A percentile compares a stretch with the other conserved stretches of the same genome.
phyloP scores from a whole-genome alignment of 2,888 invertebrate species.

The Eugnorisma glareosa region DNA sequence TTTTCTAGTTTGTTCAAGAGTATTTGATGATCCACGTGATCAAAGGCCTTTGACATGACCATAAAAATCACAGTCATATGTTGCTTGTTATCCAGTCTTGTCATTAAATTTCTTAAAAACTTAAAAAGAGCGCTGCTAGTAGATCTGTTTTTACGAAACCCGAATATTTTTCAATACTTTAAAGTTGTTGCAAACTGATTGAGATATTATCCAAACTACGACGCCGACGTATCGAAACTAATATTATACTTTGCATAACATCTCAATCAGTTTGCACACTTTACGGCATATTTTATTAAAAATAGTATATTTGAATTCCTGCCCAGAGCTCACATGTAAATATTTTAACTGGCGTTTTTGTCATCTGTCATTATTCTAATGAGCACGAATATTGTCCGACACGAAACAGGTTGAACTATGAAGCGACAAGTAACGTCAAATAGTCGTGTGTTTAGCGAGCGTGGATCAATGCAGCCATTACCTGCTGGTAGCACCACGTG shows the following conservation, averaged over 20 bases:
- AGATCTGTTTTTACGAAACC: no score
- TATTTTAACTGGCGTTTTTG: conserved; percentile 5
- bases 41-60: no score
- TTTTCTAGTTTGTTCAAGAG: no score
- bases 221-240: no score
- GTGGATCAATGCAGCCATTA: neutral
- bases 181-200: no score
- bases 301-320: conserved; percentile 15
- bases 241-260: neutral
- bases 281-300: conserved; percentile 5
- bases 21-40: no score
- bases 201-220: no score
- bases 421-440: neutral
- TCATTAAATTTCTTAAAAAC: no score
- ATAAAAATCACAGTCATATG: no score
- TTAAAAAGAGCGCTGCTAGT: no score
- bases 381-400: conserved; percentile 13
- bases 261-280: neutral
- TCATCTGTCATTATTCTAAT: conserved; percentile 32
- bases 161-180: no score
- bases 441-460: neutral
- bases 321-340: conserved; percentile 8
- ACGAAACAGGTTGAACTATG: conserved; percentile 30
- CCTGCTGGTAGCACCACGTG: neutral
- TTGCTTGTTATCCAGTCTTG: no score